phyloP scores from a whole-genome alignment of 2,797 vertebrate genomes.

The Platyrinchus mystaceus region DNA sequence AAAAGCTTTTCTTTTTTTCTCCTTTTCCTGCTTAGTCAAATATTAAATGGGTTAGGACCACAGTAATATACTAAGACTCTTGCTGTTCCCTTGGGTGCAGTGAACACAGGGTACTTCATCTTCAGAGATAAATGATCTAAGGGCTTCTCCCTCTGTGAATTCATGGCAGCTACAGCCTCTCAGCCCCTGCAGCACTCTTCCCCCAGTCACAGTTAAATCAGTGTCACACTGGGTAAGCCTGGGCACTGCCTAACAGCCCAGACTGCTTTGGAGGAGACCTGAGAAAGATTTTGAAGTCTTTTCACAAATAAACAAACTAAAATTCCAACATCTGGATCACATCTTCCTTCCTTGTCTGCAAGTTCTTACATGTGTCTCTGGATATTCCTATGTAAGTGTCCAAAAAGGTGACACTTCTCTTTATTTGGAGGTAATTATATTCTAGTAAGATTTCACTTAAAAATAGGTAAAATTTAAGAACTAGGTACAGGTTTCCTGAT shows the following conservation, averaged over 20 bases:
- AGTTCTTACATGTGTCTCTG: not conserved
- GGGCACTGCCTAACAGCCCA: not conserved
- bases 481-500: not conserved
- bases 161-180: not conserved
- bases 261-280: not conserved
- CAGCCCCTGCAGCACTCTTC: not conserved
- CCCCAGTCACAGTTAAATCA: not conserved
- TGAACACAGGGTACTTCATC: not conserved
- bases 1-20: not conserved
- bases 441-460: not conserved
- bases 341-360: not conserved
- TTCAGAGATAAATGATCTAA: not conserved
- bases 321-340: not conserved
- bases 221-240: not conserved
- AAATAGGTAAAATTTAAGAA: not conserved
- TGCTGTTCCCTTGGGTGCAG: not conserved
- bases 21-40: not conserved
- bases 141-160: not conserved
- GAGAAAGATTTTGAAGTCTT: not conserved
- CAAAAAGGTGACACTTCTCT: not conserved
- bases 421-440: not conserved
- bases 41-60: not conserved
- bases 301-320: not conserved
- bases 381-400: not conserved
- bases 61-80: not conserved